Conservation (phyloP, 1,140 invertebrate species). For the Pogonus chalceus region DNA sequence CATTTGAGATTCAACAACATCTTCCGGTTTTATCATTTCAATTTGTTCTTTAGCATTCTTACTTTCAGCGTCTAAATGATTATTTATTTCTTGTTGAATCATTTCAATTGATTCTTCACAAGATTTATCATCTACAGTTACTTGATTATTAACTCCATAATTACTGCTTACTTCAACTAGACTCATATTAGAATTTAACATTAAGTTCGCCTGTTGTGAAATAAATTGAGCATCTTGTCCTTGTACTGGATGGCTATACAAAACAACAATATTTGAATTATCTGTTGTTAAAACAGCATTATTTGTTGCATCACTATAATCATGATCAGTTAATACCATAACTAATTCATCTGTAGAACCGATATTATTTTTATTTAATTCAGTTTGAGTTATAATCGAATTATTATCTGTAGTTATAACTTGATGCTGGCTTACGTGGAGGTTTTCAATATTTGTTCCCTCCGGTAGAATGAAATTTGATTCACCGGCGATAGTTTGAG, state of each 20-base stretch:
- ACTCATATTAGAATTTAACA: slow-evolving; percentile 42
- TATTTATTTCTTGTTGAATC: slow-evolving; percentile 28
- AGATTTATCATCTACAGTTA: slow-evolving; percentile 2
- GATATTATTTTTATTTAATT: slow-evolving; percentile 20
- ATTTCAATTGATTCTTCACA: slow-evolving; percentile 32
- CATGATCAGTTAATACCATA: slow-evolving; percentile 35
- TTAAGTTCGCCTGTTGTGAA: slow-evolving; percentile 37
- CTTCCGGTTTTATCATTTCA: not conserved
- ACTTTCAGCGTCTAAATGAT: slow-evolving; percentile 6
- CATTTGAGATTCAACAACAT: no score
- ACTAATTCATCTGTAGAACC: slow-evolving; percentile 32
- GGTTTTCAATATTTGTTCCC: slow-evolving; percentile 11
- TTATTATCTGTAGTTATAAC: slow-evolving; percentile 14
- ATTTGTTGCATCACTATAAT: slow-evolving; percentile 29
- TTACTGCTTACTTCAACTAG: slow-evolving; percentile 35
- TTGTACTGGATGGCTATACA: slow-evolving; percentile 47
- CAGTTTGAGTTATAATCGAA: slow-evolving; percentile 11
- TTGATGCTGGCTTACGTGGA: slow-evolving; percentile 5
- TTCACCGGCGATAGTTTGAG: slow-evolving; percentile 18
- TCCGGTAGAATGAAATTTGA: slow-evolving; percentile 29
- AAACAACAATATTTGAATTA: slow-evolving; percentile 48
- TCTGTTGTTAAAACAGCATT: slow-evolving; percentile 33
- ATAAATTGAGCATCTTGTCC: slow-evolving; percentile 41
- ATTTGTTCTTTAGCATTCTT: slow-evolving; percentile 5
- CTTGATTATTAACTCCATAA: slow-evolving; percentile 15